Percentiles rank a stretch among this genome's conserved stretches.
phyloP scores from a whole-genome alignment of 1,140 invertebrate genomes.

The Cotesia glomerata region DNA sequence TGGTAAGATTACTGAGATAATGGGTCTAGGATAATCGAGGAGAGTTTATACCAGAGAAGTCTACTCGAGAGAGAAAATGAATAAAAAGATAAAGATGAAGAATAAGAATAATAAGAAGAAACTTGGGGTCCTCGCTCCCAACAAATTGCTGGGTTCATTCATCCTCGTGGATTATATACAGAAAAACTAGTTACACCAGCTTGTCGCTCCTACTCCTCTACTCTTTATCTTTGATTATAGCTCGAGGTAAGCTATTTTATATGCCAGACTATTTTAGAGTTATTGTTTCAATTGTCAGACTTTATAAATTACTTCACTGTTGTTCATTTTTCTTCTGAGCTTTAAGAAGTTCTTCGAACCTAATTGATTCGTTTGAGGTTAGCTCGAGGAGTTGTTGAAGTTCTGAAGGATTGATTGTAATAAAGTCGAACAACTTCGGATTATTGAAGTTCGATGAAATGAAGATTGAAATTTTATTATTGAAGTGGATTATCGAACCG shows the following conservation, averaged over 20 bases:
- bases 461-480: too few relatives aligned
- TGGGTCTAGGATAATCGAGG: constrained; percentile 44
- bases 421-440: too few relatives aligned
- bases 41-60: constrained; percentile 7
- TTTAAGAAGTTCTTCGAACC: too few relatives aligned
- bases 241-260: constrained; percentile 7
- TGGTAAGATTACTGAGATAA: constrained; percentile 56
- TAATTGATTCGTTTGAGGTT: too few relatives aligned
- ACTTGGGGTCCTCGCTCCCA: constrained; percentile 54
- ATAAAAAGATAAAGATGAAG: neutral
- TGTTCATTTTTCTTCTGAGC: too few relatives aligned
- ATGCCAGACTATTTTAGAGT: neutral
- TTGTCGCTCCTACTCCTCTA: constrained; percentile 29
- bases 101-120: constrained; percentile 9
- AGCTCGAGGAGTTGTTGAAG: too few relatives aligned
- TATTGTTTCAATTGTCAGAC: neutral
- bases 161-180: constrained; percentile 52
- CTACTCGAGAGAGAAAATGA: constrained; percentile 1
- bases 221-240: constrained; percentile 8
- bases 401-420: too few relatives aligned
- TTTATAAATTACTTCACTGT: neutral
- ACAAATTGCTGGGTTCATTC: constrained; percentile 64
- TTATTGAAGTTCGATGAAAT: too few relatives aligned
- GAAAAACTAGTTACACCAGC: constrained; percentile 57
- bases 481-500: too few relatives aligned